Conservation (phyloP, 2,797 vertebrate genomes). For the Spheniscus humboldti region DNA sequence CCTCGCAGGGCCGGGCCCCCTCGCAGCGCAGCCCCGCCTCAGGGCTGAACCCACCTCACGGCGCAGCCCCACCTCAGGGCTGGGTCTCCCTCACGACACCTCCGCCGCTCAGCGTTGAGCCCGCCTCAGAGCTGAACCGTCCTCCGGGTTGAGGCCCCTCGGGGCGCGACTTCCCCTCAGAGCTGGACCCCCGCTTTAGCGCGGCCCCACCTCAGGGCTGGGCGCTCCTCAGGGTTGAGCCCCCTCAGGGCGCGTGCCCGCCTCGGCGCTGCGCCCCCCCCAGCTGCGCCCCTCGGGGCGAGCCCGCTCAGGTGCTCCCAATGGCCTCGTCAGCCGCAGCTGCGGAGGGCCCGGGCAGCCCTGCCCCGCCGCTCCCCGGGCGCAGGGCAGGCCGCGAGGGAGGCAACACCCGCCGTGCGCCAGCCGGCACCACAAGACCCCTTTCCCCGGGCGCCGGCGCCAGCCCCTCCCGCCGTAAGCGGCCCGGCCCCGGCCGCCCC, state of each 20-base stretch:
- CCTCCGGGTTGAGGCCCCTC: too few species aligned
- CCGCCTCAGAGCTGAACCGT: too few species aligned
- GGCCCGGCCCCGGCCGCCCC: neutral
- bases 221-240: neutral
- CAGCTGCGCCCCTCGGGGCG: neutral
- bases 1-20: neutral
- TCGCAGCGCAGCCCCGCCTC: too few species aligned
- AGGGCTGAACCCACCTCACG: neutral
- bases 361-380: neutral
- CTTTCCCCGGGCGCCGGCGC: neutral
- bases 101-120: accelerated
- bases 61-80: neutral
- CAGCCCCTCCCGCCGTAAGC: neutral
- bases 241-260: neutral
- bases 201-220: too few species aligned
- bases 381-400: too few species aligned
- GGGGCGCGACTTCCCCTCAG: accelerated
- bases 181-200: neutral
- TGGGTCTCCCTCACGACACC: neutral
- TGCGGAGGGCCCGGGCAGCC: neutral
- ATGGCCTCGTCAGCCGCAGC: neutral
- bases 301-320: neutral
- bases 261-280: neutral
- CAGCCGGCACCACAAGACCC: too few species aligned
- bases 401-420: too few species aligned